Evolutionary conservation across 2,888 invertebrate genomes (phyloP).

Genomic region (Meloe dianella): DNA sequence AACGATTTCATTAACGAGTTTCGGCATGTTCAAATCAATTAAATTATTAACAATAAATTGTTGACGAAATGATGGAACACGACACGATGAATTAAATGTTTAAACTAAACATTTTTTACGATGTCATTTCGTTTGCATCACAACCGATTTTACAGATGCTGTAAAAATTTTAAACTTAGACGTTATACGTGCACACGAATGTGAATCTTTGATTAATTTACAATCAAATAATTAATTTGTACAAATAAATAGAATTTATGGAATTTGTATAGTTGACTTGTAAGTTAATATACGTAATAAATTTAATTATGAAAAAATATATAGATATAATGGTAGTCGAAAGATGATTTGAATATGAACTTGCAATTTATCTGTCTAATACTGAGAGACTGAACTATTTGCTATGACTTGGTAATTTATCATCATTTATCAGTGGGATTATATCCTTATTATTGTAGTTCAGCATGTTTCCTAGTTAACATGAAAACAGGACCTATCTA

Average conservation of each 20-base stretch:
- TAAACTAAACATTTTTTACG: slow-evolving; percentile 1
- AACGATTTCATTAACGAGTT: slow-evolving; percentile 1
- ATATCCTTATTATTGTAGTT: slow-evolving; percentile 42
- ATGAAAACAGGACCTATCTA: neutral
- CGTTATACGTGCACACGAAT: neutral
- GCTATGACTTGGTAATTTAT: slow-evolving; percentile 36
- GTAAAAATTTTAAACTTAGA: neutral
- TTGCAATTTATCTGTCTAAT: slow-evolving; percentile 41
- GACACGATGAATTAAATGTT: neutral
- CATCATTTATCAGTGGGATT: slow-evolving; percentile 38
- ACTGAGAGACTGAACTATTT: slow-evolving; percentile 27
- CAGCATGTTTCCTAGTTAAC: slow-evolving; percentile 15
- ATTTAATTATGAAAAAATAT: neutral
- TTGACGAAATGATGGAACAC: neutral
- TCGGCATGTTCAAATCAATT: slow-evolving; percentile 7
- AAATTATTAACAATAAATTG: slow-evolving; percentile 5
- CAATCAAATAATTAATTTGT: neutral
- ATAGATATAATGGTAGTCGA: neutral
- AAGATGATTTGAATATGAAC: slow-evolving; percentile 13
- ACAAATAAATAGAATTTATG: neutral
- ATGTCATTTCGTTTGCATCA: neutral
- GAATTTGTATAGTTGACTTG: neutral
- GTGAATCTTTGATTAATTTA: neutral
- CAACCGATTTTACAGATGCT: neutral
- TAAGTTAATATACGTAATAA: neutral